phyloP scores from a whole-genome alignment of 2,797 vertebrate genomes.

The Coregonus ussuriensis region DNA sequence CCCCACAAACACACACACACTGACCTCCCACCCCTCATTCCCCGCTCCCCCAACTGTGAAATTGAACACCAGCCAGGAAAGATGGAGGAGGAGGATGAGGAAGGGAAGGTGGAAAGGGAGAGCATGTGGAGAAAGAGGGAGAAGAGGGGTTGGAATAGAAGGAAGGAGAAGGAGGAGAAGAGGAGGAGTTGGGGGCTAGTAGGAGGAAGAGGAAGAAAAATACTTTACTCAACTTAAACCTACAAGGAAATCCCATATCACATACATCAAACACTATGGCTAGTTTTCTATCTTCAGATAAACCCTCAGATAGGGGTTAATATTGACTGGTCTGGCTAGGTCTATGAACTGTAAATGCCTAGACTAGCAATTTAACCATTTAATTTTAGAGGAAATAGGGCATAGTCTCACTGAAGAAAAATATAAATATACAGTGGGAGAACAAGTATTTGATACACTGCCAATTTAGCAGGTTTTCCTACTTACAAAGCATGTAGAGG shows the following conservation, averaged over 20 bases:
- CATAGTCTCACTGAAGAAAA: too few species aligned
- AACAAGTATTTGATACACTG: too few species aligned
- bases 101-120: neutral
- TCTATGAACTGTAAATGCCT: neutral
- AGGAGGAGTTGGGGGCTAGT: neutral
- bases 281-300: neutral
- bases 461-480: too few species aligned
- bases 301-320: too few species aligned
- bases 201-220: neutral
- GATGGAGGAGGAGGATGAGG: neutral
- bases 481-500: too few species aligned
- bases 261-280: neutral
- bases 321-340: too few species aligned
- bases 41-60: slow-evolving; percentile 12
- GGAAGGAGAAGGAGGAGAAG: neutral
- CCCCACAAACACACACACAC: neutral
- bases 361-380: neutral
- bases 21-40: neutral
- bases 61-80: slow-evolving; percentile 3
- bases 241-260: neutral
- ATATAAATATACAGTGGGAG: neutral
- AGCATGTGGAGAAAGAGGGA: neutral
- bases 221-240: neutral
- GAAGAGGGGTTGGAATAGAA: neutral
- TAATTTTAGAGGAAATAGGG: neutral